phyloP scores from a whole-genome alignment of 2,888 invertebrate genomes.

The Lasioglossum lativentre region DNA sequence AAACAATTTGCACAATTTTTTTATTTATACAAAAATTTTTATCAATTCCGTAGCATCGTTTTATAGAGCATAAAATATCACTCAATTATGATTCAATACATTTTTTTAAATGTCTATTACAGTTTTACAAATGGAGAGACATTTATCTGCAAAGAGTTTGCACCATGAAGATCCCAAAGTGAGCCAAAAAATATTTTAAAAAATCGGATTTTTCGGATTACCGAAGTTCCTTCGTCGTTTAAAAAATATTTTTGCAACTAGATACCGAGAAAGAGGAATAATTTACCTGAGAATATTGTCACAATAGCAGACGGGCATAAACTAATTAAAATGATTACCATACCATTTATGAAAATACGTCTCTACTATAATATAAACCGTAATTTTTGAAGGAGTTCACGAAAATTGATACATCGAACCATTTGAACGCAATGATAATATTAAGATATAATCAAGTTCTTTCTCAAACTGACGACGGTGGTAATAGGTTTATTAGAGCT shows the following conservation, averaged over 20 bases:
- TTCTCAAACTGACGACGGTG: not conserved
- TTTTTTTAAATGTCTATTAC: too few relatives aligned
- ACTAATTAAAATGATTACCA: not conserved
- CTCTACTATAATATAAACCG: not conserved
- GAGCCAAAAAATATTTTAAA: not conserved
- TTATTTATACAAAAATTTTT: too few relatives aligned
- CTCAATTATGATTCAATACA: too few relatives aligned
- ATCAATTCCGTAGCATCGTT: too few relatives aligned
- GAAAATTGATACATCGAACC: not conserved
- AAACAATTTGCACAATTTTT: too few relatives aligned
- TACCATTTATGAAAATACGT: not conserved
- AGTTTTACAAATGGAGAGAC: too few relatives aligned
- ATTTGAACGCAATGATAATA: not conserved
- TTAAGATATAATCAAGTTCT: not conserved
- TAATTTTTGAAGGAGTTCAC: not conserved
- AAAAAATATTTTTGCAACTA: not conserved
- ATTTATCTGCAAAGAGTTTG: too few relatives aligned
- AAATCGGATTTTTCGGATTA: not conserved
- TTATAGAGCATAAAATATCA: too few relatives aligned
- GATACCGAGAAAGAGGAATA: not conserved
- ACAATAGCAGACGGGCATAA: not conserved
- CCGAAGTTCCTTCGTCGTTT: not conserved
- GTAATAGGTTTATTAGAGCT: conserved; percentile 5
- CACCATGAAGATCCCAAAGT: too few relatives aligned
- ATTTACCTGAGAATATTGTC: not conserved